Percentiles rank a stretch among this genome's conserved stretches.
These are phyloP conservation scores for Oxyura jamaicensis DNA, from an alignment of 2,113 vertebrate genomes.

Conservation along the genomic window DNA sequence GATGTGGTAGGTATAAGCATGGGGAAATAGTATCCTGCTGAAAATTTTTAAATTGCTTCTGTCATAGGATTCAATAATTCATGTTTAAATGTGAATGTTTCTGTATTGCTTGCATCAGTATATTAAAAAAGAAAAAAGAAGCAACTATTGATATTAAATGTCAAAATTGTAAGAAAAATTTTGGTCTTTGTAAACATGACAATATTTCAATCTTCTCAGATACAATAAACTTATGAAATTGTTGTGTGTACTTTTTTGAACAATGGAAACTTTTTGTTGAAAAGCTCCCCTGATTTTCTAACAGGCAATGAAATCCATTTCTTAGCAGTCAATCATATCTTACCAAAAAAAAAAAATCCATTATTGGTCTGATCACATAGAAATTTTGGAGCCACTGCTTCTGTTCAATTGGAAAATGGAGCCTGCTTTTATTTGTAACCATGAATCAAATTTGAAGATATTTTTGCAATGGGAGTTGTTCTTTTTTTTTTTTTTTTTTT, in stretches of 20 bases:
- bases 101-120: not conserved
- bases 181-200: not conserved
- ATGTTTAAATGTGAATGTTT: not conserved
- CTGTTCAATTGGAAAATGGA: not conserved
- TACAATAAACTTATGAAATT: not conserved
- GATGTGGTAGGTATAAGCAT: not conserved
- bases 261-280: not conserved
- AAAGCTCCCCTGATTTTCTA: not conserved
- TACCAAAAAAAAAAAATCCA: not conserved
- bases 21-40: not conserved
- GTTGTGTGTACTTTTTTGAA: not conserved
- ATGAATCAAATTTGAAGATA: not conserved
- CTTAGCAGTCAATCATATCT: not conserved
- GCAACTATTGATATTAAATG: accelerated
- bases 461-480: not conserved
- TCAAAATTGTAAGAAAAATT: not conserved
- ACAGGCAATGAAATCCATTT: not conserved
- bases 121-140: not conserved
- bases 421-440: not conserved
- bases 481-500: not conserved
- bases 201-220: not conserved
- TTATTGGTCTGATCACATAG: not conserved
- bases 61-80: not conserved
- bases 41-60: not conserved
- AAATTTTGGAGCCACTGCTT: not conserved